Percentiles rank a stretch among this genome's conserved stretches.
Evolutionary conservation across 2,888 invertebrate species (phyloP).

Genomic region (Mimachlamys varia): DNA sequence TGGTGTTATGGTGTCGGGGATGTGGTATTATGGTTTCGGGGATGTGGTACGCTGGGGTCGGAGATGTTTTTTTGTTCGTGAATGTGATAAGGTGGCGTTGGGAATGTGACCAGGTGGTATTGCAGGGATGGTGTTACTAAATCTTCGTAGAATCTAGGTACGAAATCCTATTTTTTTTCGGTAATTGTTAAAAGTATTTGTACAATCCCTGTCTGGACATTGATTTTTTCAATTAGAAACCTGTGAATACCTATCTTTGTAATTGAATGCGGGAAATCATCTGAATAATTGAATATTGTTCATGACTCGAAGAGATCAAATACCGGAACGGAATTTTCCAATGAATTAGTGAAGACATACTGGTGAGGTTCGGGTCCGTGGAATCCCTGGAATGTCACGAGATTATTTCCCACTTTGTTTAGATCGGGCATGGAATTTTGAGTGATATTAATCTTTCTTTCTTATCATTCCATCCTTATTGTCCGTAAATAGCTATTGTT

Average conservation of each 20-base stretch:
- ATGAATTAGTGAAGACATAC: conserved; percentile 7
- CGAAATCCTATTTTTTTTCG: too few species aligned
- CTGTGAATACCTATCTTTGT: not conserved
- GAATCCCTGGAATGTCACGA: not conserved
- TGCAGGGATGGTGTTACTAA: not conserved
- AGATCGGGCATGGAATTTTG: conserved; percentile 21
- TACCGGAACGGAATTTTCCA: not conserved
- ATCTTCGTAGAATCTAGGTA: too few species aligned
- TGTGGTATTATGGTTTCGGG: too few species aligned
- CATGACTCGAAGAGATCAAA: not conserved
- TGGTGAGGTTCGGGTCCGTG: not conserved
- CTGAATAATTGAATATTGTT: conserved; percentile 18
- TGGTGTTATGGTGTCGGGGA: too few species aligned
- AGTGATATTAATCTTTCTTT: conserved; percentile 31
- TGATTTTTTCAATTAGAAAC: not conserved
- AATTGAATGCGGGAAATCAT: not conserved
- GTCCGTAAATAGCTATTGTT: conserved; percentile 26
- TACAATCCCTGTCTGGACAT: not conserved
- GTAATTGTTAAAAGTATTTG: too few species aligned
- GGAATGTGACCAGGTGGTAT: not conserved
- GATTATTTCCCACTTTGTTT: conserved; percentile 3
- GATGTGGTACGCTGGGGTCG: too few species aligned
- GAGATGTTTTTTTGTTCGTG: too few species aligned
- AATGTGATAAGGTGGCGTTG: not conserved
- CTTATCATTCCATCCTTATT: conserved; percentile 32